These are phyloP conservation scores for Pomacea maculata DNA, from an alignment of 1,140 invertebrate species.

Conservation along the genomic window DNA sequence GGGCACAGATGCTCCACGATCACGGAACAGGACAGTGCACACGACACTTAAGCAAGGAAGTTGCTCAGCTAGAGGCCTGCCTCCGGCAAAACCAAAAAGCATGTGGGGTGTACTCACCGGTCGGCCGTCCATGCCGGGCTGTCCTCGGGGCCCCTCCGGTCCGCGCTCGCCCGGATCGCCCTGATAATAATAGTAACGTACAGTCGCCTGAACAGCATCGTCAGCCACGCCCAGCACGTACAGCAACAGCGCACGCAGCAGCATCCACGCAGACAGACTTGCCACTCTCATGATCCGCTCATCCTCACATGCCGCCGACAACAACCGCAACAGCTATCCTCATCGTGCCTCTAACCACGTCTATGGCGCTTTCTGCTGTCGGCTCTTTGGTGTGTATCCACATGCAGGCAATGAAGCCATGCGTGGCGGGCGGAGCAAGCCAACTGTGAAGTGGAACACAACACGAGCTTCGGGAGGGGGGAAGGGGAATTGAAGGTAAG, in stretches of 20 bases:
- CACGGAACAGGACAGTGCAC: too few relatives aligned
- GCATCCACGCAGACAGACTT: slow-evolving; percentile 13
- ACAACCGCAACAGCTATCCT: slow-evolving; percentile 1
- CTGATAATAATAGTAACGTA: slow-evolving; percentile 47
- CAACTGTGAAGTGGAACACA: background rate
- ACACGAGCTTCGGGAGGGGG: background rate
- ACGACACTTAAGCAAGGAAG: too few relatives aligned
- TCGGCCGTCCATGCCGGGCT: slow-evolving; percentile 49
- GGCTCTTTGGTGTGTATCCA: too few relatives aligned
- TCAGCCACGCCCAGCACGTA: slow-evolving; percentile 8
- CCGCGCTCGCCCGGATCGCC: slow-evolving; percentile 47
- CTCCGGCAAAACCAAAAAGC: too few relatives aligned
- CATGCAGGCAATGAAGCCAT: background rate
- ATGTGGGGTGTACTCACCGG: slow-evolving; percentile 40
- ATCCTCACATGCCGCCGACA: slow-evolving; percentile 4
- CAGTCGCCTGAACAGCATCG: slow-evolving; percentile 12
- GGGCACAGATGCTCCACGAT: too few relatives aligned
- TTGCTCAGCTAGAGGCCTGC: too few relatives aligned
- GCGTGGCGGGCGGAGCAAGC: background rate
- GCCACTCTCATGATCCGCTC: slow-evolving; percentile 17
- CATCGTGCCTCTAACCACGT: background rate
- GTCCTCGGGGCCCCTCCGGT: slow-evolving; percentile 38
- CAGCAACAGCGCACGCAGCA: slow-evolving; percentile 19
- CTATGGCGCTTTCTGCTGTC: too few relatives aligned
- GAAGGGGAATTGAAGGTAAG: background rate